Evolutionary conservation across 2,113 vertebrate genomes (phyloP).

Genomic region (Chionomys nivalis): DNA sequence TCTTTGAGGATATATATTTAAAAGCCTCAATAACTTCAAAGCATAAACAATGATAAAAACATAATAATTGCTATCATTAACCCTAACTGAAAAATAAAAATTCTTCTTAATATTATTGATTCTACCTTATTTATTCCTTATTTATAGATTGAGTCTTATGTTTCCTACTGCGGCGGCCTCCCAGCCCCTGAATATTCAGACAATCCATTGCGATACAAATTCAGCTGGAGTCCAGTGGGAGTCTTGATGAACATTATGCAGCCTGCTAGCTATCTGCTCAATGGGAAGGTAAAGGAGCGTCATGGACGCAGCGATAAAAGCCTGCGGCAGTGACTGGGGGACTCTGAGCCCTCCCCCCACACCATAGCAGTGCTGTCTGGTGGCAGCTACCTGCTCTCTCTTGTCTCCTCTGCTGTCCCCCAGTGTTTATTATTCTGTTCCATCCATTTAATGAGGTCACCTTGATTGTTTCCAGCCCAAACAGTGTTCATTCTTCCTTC

Average conservation of each 20-base stretch:
- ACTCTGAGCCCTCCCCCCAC: neutral
- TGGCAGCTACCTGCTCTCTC: accelerated
- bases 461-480: neutral
- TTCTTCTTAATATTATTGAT: neutral
- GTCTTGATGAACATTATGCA: conserved; percentile 94
- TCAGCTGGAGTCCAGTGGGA: conserved; percentile 97
- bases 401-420: neutral
- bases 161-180: conserved; percentile 95
- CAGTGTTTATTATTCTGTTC: neutral
- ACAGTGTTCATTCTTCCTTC: neutral
- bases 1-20: neutral
- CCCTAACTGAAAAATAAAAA: neutral
- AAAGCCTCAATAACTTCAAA: neutral
- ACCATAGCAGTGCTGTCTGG: neutral
- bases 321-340: neutral
- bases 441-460: too few relatives aligned
- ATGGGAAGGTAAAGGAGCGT: conserved; percentile 89
- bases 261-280: conserved; percentile 91
- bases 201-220: conserved; percentile 98
- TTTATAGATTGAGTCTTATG: conserved; percentile 93
- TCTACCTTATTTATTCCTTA: neutral
- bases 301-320: neutral
- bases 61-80: neutral
- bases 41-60: neutral
- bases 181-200: conserved; percentile 95